These are phyloP conservation scores for Macrophya annulata DNA, from an alignment of 2,888 invertebrate species.

Conservation along the genomic window DNA sequence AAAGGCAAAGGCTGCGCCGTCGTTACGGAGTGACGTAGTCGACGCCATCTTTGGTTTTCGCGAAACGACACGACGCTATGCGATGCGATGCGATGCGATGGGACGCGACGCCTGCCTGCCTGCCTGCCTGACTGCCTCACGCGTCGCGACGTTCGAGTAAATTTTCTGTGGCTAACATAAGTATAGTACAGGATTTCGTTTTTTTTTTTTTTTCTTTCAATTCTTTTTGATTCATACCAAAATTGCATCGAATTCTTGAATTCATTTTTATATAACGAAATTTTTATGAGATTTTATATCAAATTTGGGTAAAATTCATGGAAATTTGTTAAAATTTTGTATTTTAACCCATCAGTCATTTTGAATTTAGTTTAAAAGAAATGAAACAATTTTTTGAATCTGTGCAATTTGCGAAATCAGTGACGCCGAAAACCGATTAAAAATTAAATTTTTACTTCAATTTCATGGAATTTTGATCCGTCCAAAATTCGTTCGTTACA, in stretches of 20 bases:
- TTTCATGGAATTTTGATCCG: too few relatives aligned
- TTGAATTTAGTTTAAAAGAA: not conserved
- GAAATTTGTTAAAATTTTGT: not conserved
- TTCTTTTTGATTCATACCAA: not conserved
- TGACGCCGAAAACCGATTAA: too few relatives aligned
- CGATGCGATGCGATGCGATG: not conserved
- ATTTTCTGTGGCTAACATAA: not conserved
- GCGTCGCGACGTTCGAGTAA: conserved; percentile 26
- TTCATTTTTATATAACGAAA: not conserved
- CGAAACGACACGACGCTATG: not conserved
- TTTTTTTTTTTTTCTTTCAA: not conserved
- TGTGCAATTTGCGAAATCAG: too few relatives aligned
- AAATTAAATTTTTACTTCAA: too few relatives aligned
- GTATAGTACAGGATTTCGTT: not conserved
- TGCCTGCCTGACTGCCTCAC: conserved; percentile 3
- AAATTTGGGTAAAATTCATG: not conserved
- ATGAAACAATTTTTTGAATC: not conserved
- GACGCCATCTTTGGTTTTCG: conserved; percentile 44
- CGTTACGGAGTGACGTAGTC: conserved; percentile 16
- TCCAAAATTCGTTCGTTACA: too few relatives aligned
- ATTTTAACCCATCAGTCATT: not conserved
- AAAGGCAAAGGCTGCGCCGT: conserved; percentile 7
- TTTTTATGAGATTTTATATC: not conserved
- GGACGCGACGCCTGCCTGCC: conserved; percentile 2
- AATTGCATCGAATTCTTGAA: not conserved